Evolutionary conservation across 1,140 invertebrate genomes (phyloP), one percentile per base, ranked within the genome.

Genomic region (Tetragonula clypearis): DNA sequence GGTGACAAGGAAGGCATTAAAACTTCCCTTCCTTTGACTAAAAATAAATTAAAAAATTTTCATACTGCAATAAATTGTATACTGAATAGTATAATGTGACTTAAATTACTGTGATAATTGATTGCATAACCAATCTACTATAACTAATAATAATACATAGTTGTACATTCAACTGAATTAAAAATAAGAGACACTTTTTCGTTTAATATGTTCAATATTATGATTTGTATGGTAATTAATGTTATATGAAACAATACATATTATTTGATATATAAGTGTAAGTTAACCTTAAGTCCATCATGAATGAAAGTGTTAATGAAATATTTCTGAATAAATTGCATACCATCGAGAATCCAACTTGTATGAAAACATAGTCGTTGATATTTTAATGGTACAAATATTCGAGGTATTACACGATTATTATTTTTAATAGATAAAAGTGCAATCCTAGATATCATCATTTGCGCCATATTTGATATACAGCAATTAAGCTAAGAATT

Each of bases 1-100:
- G 99, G 99, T 3, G 99, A 99, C 1, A 99, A 95, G 0, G 99
- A 98, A 0, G 99, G 99, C 77, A 99, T 94, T 4, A 88, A 78
- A 14, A 95, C 58, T 82, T 93, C 91, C 72, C 93, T 94, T n/a
- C 94, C 94, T 85, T 92, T 92, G 11, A 92, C 94, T 95, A 17
- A 79, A 76, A 84, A 84, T 19, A 76, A 86, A 71, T 23, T 55
- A 79, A 89, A 49, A 71, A 84, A 62, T 65, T 65, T 2, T 62
- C 41, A 30, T 17, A 74, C 73, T 35, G 23, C 0, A 53, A 77
- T 26, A 53, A 49, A 30, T 77, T 35, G 65, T 26, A 73, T 49
- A 21, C 41, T 65, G n/a, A 11, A 15, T 14, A 68, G 2, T 62
- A 56, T 53, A 49, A 30, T n/a, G 66, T n/a, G 80, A 53, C n/a